Percentiles rank a stretch among this genome's conserved stretches.
Evolutionary conservation across 92 coral and sea anemone genomes (phyloP).

Genomic region (Paramuricea clavata): DNA sequence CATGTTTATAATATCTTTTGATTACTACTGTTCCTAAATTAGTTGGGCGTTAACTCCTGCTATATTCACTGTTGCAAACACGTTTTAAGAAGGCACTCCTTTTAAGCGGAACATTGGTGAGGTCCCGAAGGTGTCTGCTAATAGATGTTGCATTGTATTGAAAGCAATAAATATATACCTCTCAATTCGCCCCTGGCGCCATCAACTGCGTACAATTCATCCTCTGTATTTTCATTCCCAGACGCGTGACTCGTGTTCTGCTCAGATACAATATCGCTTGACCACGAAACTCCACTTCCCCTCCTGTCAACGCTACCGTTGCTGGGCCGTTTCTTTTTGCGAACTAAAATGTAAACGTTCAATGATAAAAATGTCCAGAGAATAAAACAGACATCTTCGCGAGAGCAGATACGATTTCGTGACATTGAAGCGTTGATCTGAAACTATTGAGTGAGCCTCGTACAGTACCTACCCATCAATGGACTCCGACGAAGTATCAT

Average conservation of each 20-base stretch:
- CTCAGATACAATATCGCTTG: not conserved
- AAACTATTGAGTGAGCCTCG: not conserved
- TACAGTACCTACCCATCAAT: not conserved
- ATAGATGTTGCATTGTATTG: too few species aligned
- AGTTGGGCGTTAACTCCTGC: too few species aligned
- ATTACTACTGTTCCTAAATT: too few species aligned
- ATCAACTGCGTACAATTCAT: not conserved
- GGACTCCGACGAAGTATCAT: constrained; percentile 9
- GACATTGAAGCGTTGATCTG: too few species aligned
- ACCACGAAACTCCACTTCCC: not conserved
- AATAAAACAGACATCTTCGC: too few species aligned
- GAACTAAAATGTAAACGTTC: not conserved
- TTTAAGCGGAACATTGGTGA: too few species aligned
- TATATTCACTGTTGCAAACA: too few species aligned
- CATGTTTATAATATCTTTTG: too few species aligned
- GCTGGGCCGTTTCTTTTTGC: constrained; percentile 6
- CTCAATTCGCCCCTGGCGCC: not conserved
- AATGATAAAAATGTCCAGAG: not conserved
- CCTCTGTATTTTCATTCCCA: not conserved
- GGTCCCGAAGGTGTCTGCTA: too few species aligned
- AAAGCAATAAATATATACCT: not conserved
- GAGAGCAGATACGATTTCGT: too few species aligned
- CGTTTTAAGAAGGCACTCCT: too few species aligned
- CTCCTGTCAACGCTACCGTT: not conserved
- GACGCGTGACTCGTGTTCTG: not conserved